Evolutionary conservation across 2,113 vertebrate genomes (phyloP), one percentile per base, ranked within the genome.

Genomic region (Coturnix japonica): DNA sequence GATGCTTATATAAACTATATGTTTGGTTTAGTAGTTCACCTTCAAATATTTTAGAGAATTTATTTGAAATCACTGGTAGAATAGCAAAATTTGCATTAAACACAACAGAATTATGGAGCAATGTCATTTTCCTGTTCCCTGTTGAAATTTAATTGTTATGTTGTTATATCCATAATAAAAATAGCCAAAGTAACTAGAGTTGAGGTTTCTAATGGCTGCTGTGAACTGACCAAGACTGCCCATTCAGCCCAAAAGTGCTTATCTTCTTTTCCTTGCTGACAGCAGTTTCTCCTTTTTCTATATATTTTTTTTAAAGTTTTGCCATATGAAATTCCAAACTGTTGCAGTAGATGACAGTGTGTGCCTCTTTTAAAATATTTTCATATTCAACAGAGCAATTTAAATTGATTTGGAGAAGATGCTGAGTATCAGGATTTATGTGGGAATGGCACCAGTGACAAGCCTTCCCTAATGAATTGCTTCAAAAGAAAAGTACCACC

Each of bases 401-500:
- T 59, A 74, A 76, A 78, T 23, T 73, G 25, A 35, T 91, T 69
- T 88, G 74, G 49, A 81, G n/a, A 91, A 53, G 83, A 70, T 46
- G 26, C 33, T 0, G 2, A 74, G 7, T 26, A 59, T 33, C 35
- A 46, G 64, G 78, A 76, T 82, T 91, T 91, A 76, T 88, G 67
- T 75, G 64, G 83, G 87, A 90, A 78, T 78, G 85, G 81, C 83
- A 83, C n/a, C 80, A 79, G 46, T 93, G 95, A 89, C 63, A 91
- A 93, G 47, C 23, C 43, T 87, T 83, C 75, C 75, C 76, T 88
- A 91, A 93, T 88, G 80, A 96, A 91, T 94, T 90, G 21, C 76
- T 82, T 65, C 63, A 81, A 89, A 94, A 81, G 85, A 82, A 84
- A 92, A 95, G 71, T 79, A 85, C 74, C 89, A 89, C 92, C 87